Conservation (phyloP, 2,888 invertebrate genomes). For the Lymantria monacha region DNA sequence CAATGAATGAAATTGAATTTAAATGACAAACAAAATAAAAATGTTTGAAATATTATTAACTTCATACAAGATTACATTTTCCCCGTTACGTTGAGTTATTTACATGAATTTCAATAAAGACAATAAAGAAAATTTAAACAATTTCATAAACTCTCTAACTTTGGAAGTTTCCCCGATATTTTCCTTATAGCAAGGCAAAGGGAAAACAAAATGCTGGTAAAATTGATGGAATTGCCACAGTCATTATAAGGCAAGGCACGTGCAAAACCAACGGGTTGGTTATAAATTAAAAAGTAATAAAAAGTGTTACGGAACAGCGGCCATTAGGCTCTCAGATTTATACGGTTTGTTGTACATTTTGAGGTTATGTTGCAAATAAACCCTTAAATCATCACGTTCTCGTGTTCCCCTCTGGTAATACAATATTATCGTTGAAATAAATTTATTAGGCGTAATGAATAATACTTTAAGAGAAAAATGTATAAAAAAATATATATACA, state of each 20-base stretch:
- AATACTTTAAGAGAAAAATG: too few species aligned
- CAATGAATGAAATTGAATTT: too few species aligned
- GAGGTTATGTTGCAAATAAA: slow-evolving; percentile 12
- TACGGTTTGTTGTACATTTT: slow-evolving; percentile 9
- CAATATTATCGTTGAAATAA: background rate
- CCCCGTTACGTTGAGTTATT: too few species aligned
- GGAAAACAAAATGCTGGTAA: background rate
- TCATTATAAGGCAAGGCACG: slow-evolving; percentile 6
- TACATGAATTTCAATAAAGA: too few species aligned
- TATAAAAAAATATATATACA: too few species aligned
- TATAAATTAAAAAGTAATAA: slow-evolving; percentile 26
- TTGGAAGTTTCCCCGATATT: background rate
- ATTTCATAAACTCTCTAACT: background rate
- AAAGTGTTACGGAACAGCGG: slow-evolving; percentile 17
- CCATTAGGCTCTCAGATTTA: slow-evolving; percentile 23
- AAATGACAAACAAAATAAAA: too few species aligned
- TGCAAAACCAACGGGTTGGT: slow-evolving; percentile 9
- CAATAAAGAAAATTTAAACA: too few species aligned
- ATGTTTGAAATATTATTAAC: too few species aligned
- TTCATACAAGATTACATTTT: too few species aligned
- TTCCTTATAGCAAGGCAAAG: background rate
- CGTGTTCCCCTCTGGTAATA: background rate
- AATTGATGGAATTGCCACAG: background rate
- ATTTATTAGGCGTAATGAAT: background rate
- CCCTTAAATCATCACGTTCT: slow-evolving; percentile 15